Evolutionary conservation across 2,888 invertebrate genomes (phyloP).

Genomic region (Cheilosia soror): DNA sequence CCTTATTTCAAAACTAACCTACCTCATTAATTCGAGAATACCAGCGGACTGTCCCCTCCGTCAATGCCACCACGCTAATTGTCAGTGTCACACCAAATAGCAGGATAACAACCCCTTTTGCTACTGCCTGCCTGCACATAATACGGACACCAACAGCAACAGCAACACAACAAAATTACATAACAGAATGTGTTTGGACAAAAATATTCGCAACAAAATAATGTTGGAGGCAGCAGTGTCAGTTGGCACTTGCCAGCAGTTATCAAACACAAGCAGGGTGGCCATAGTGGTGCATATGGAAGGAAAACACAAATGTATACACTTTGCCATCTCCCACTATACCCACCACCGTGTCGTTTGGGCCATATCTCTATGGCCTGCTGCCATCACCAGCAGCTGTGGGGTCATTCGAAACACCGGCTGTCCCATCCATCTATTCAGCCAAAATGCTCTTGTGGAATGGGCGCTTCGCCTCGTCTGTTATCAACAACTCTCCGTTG

Average conservation of each 20-base stretch:
- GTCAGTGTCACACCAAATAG: constrained; percentile 25
- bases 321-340: neutral
- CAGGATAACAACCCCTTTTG: neutral
- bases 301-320: constrained; percentile 12
- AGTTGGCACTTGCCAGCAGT: constrained; percentile 31
- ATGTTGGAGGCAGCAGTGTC: constrained; percentile 47
- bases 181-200: constrained; percentile 60
- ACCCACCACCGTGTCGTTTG: neutral
- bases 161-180: constrained; percentile 18
- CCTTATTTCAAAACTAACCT: constrained; percentile 21
- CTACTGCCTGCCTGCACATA: neutral
- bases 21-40: constrained; percentile 36
- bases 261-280: constrained; percentile 70
- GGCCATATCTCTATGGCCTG: constrained; percentile 44
- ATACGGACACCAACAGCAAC: constrained; percentile 3
- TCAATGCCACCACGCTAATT: constrained; percentile 27
- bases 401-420: constrained; percentile 69
- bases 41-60: neutral
- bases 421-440: constrained; percentile 65
- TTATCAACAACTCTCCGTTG: constrained; percentile 48
- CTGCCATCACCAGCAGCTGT: constrained; percentile 71
- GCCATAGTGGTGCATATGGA: constrained; percentile 47
- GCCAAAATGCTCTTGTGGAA: constrained; percentile 20
- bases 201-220: constrained; percentile 66
- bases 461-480: constrained; percentile 42